These are phyloP conservation scores for Palythoa grandiflora DNA, from an alignment of 92 coral and sea anemone genomes.

Conservation along the genomic window DNA sequence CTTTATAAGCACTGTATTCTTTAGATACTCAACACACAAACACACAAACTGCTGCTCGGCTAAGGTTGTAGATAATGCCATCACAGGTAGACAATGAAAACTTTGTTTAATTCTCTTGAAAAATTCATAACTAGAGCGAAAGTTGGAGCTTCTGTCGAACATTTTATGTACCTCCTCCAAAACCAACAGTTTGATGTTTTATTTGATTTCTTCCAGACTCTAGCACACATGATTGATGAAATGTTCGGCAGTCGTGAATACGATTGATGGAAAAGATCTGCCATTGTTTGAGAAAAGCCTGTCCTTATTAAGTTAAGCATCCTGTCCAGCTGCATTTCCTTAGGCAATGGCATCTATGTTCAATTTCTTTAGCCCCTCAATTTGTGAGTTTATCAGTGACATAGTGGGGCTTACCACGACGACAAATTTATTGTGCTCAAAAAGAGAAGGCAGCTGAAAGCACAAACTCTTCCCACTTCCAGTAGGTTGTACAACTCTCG, in stretches of 20 bases:
- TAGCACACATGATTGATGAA: conserved; percentile 36
- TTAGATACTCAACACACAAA: conserved; percentile 38
- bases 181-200: conserved; percentile 43
- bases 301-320: no score
- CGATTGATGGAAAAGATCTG: conserved; percentile 40
- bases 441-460: conserved; percentile 62
- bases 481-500: conserved; percentile 66
- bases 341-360: conserved; percentile 52
- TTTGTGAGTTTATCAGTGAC: conserved; percentile 66
- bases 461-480: conserved; percentile 73
- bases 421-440: conserved; percentile 34
- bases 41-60: no score
- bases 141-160: conserved; percentile 52
- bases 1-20: conserved; percentile 31
- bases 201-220: not conserved
- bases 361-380: conserved; percentile 39
- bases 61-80: conserved; percentile 66
- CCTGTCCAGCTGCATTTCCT: conserved; percentile 54
- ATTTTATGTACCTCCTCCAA: conserved; percentile 59
- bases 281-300: no score
- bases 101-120: conserved; percentile 7
- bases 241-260: conserved; percentile 68
- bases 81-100: conserved; percentile 37
- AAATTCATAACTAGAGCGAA: conserved; percentile 36
- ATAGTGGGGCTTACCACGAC: conserved; percentile 62